Percentiles rank a stretch among this genome's conserved stretches.
These are phyloP conservation scores for Sphenodon punctatus DNA, from an alignment of 2,797 vertebrate genomes.

Conservation along the genomic window DNA sequence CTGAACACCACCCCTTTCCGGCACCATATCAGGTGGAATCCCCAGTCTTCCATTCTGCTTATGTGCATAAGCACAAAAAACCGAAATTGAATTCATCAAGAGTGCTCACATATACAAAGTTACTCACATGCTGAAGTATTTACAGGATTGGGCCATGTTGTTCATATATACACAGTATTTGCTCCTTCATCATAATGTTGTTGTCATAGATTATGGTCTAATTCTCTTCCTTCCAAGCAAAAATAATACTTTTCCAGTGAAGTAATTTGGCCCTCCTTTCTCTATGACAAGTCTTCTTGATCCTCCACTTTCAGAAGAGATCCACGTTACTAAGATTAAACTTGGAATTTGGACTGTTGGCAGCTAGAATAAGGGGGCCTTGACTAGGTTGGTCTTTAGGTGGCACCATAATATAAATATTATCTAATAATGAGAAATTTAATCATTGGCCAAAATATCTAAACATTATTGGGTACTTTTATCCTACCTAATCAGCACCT, in stretches of 20 bases:
- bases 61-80: neutral
- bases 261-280: too few species aligned
- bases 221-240: neutral
- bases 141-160: conserved; percentile 10
- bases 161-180: neutral
- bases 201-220: conserved; percentile 33
- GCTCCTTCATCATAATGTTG: conserved; percentile 13
- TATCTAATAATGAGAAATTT: neutral
- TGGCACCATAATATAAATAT: neutral
- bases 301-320: too few species aligned
- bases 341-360: too few species aligned
- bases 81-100: neutral
- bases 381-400: rapidly evolving
- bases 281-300: too few species aligned
- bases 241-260: too few species aligned
- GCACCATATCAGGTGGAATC: neutral
- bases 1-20: too few species aligned
- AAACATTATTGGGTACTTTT: neutral
- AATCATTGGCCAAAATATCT: neutral
- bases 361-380: neutral
- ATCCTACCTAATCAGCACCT: neutral
- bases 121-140: conserved; percentile 14
- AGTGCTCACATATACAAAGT: neutral
- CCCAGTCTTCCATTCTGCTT: neutral
- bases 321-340: too few species aligned